Evolutionary conservation across 30 jellyfish, hydroid and myxozoan species (phyloP).

Genomic region (Turritopsis dohrnii): DNA sequence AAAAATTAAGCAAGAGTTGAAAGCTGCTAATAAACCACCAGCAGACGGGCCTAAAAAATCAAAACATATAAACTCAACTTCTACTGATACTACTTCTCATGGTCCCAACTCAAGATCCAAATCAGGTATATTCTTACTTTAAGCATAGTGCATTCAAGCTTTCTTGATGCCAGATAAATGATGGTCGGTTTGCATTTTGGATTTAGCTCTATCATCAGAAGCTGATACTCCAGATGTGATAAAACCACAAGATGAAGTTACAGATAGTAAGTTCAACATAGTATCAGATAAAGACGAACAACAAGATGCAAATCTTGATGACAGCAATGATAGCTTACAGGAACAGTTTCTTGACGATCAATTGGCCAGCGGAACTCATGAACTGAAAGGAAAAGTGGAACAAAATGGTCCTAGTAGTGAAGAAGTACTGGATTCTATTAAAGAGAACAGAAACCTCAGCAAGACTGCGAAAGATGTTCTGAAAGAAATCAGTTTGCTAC

Average conservation of each 20-base stretch:
- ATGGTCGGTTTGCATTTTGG: background rate
- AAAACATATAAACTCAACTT: background rate
- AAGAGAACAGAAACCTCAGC: constrained; percentile 28
- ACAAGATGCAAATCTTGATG: constrained; percentile 9
- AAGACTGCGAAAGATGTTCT: constrained; percentile 63
- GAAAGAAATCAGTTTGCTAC: constrained; percentile 19
- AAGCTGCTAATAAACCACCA: constrained; percentile 19
- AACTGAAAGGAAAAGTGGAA: background rate
- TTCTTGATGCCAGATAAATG: background rate
- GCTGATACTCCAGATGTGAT: background rate
- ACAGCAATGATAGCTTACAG: background rate
- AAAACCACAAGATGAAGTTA: constrained; percentile 7
- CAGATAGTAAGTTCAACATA: background rate
- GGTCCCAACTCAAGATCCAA: background rate
- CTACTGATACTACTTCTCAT: background rate
- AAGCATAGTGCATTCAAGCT: background rate
- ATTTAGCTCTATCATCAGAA: background rate
- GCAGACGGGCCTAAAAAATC: background rate
- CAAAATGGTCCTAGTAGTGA: background rate
- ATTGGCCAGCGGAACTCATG: background rate
- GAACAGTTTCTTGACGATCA: constrained; percentile 1
- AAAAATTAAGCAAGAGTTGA: constrained; percentile 43
- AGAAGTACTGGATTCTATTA: background rate
- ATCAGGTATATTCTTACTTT: background rate
- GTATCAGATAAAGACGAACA: background rate